Evolutionary conservation across 2,888 invertebrate genomes (phyloP).

Genomic region (Andrena bucephala): DNA sequence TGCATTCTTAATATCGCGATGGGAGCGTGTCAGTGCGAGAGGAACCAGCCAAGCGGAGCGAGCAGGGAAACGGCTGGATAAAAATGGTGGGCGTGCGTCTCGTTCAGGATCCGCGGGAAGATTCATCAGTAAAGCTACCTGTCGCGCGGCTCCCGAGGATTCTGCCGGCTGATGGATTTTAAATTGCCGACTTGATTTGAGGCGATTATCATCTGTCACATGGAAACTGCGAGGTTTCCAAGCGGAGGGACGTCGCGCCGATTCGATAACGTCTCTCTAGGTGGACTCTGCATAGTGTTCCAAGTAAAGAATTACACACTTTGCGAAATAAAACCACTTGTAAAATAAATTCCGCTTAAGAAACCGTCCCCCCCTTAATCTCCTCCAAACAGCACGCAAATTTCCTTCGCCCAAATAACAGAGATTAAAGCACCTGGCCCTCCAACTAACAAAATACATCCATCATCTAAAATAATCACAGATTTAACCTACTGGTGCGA

Average conservation of each 20-base stretch:
- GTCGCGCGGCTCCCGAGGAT: background rate
- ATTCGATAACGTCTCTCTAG: background rate
- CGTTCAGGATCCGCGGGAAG: background rate
- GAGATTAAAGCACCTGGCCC: too few species aligned
- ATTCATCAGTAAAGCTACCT: slow-evolving; percentile 5
- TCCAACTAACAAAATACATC: too few species aligned
- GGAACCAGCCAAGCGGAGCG: background rate
- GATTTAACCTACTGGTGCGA: too few species aligned
- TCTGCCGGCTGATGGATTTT: background rate
- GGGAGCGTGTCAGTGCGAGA: slow-evolving; percentile 1
- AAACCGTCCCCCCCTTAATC: too few species aligned
- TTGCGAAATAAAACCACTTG: too few species aligned
- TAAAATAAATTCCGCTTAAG: too few species aligned
- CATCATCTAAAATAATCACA: too few species aligned
- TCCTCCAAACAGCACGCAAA: background rate
- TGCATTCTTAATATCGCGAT: slow-evolving; percentile 62
- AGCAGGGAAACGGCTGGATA: background rate
- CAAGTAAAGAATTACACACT: too few species aligned
- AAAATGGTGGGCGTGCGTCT: slow-evolving; percentile 1
- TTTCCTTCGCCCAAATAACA: background rate
- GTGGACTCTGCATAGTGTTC: background rate
- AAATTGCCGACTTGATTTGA: background rate
- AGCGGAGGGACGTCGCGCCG: background rate
- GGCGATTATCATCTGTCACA: background rate
- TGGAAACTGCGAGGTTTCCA: background rate